These are phyloP conservation scores for Cacatua alba DNA, from an alignment of 2,113 vertebrate genomes.

Conservation along the genomic window DNA sequence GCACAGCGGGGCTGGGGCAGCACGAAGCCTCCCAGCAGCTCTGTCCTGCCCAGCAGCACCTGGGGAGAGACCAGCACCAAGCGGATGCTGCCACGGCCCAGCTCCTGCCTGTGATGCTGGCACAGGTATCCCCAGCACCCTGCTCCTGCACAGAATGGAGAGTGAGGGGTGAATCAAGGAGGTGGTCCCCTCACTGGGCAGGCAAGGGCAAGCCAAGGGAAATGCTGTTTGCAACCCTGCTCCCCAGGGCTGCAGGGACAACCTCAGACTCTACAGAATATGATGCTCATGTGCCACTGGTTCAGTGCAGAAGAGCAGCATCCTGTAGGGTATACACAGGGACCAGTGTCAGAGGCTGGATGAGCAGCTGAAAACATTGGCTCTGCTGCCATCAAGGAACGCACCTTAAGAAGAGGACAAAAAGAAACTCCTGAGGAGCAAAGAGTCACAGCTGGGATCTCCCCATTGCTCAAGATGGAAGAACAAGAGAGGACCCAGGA, in stretches of 20 bases:
- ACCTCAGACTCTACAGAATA: neutral
- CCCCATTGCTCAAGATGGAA: neutral
- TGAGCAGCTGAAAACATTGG: neutral
- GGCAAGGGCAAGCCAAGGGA: neutral
- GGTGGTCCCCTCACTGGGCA: neutral
- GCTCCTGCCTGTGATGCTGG: neutral
- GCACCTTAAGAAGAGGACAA: neutral
- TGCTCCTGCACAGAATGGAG: neutral
- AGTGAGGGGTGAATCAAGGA: neutral
- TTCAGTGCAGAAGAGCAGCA: neutral
- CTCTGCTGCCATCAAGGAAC: neutral
- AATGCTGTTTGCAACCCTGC: neutral
- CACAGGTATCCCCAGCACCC: neutral
- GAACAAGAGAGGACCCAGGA: neutral
- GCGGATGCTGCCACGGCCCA: neutral
- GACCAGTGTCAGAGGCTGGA: neutral
- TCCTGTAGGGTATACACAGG: neutral
- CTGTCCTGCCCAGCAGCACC: neutral
- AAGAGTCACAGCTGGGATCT: neutral
- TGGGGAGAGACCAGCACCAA: neutral
- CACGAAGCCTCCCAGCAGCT: neutral
- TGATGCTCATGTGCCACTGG: neutral
- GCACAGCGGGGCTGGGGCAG: neutral
- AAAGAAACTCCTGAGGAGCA: neutral
- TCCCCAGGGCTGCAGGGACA: neutral